Evolutionary conservation across 2,888 invertebrate genomes (phyloP).

Genomic region (Steinernema hermaphroditum): DNA sequence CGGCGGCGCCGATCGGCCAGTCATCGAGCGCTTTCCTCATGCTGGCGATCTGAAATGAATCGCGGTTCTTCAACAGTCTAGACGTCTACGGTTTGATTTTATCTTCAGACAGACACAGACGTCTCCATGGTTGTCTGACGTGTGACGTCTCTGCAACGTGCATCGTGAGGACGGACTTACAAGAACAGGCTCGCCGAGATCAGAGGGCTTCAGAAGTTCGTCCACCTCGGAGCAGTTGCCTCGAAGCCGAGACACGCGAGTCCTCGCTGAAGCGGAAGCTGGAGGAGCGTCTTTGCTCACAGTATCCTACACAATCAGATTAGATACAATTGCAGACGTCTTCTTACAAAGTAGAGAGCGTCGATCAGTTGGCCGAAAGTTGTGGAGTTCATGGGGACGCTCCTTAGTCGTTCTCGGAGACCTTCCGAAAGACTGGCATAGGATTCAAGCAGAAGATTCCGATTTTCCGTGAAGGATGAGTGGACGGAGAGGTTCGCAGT

Average conservation of each 20-base stretch:
- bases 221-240: background rate
- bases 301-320: background rate
- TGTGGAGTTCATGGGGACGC: background rate
- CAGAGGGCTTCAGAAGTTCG: background rate
- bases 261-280: background rate
- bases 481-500: background rate
- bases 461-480: background rate
- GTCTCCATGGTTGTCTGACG: too few species aligned
- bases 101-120: too few species aligned
- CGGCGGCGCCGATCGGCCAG: background rate
- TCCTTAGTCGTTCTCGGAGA: background rate
- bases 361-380: background rate
- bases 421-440: background rate
- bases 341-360: background rate
- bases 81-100: too few species aligned
- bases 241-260: too few species aligned
- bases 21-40: background rate
- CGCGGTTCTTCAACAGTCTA: too few species aligned
- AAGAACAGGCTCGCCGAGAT: background rate
- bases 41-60: background rate
- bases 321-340: background rate
- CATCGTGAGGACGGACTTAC: too few species aligned
- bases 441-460: background rate
- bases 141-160: too few species aligned
- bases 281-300: background rate